These are phyloP conservation scores for Engystomops pustulosus DNA, from an alignment of 2,113 vertebrate species.

Conservation along the genomic window DNA sequence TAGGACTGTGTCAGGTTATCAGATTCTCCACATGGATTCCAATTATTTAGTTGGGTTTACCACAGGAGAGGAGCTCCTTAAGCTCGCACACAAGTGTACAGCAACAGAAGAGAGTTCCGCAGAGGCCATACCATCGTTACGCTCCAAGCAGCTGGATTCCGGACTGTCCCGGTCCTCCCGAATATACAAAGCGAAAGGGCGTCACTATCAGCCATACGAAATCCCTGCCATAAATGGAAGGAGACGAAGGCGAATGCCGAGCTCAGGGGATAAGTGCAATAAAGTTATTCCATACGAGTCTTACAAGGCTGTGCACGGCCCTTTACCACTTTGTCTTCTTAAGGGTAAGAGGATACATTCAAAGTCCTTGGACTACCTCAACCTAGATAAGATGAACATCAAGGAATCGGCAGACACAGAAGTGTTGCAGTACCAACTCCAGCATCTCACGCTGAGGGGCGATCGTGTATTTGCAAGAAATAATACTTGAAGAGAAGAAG, in stretches of 20 bases:
- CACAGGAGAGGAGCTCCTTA: slow-evolving; percentile 92
- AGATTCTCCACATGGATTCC: slow-evolving; percentile 97
- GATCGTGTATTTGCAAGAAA: slow-evolving; percentile 88
- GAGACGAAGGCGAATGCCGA: slow-evolving; percentile 87
- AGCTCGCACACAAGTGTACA: slow-evolving; percentile 86
- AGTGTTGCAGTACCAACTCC: slow-evolving; percentile 92
- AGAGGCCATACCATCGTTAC: slow-evolving; percentile 73
- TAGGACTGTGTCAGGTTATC: slow-evolving; percentile 86
- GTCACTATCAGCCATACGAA: slow-evolving; percentile 94
- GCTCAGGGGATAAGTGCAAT: slow-evolving; percentile 90
- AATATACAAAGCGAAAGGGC: slow-evolving; percentile 85
- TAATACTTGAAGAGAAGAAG: slow-evolving; percentile 78
- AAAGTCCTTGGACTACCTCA: slow-evolving; percentile 98
- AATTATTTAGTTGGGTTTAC: slow-evolving; percentile 95
- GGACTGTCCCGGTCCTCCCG: slow-evolving; percentile 82
- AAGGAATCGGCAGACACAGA: slow-evolving; percentile 94
- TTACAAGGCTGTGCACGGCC: slow-evolving; percentile 80
- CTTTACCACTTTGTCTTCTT: slow-evolving; percentile 89
- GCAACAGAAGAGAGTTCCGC: slow-evolving; percentile 76
- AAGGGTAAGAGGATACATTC: slow-evolving; percentile 90
- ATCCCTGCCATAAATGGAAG: slow-evolving; percentile 88
- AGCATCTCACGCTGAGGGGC: slow-evolving; percentile 90
- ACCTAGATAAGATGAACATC: slow-evolving; percentile 94
- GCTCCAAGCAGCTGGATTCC: slow-evolving; percentile 80
- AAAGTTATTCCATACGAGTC: slow-evolving; percentile 79